Percentiles rank a stretch among this genome's conserved stretches.
Evolutionary conservation across 2,797 vertebrate genomes (phyloP).

Genomic region (Hyperoplus immaculatus): DNA sequence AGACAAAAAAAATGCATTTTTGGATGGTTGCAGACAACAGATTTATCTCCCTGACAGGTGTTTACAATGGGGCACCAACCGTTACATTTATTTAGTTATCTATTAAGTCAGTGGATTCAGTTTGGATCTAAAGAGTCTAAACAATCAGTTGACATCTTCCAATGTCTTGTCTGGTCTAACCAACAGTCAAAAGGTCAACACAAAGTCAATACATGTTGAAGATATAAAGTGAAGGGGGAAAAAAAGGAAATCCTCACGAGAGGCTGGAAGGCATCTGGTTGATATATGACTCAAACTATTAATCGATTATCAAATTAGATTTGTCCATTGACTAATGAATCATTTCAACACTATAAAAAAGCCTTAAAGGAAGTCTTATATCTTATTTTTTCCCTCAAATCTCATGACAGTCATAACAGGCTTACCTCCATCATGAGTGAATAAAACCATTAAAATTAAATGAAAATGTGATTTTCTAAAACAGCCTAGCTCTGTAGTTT

Average conservation of each 20-base stretch:
- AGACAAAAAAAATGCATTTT: slow-evolving; percentile 2
- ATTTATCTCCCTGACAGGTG: slow-evolving; percentile 36
- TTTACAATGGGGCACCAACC: neutral
- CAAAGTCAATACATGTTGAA: neutral
- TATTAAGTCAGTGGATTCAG: neutral
- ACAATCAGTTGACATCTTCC: neutral
- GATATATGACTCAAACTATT: neutral
- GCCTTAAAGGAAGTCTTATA: neutral
- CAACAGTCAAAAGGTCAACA: slow-evolving; percentile 1
- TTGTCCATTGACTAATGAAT: neutral
- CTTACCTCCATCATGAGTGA: neutral
- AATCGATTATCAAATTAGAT: neutral
- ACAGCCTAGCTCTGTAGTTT: neutral
- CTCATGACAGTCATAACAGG: neutral
- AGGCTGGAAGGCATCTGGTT: neutral
- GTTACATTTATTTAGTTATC: neutral
- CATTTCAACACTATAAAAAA: neutral
- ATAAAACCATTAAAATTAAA: neutral
- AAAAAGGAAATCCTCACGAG: neutral
- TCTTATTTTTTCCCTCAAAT: neutral
- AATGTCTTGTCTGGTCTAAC: neutral
- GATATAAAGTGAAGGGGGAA: neutral
- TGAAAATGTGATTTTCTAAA: neutral
- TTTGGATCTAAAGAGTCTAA: neutral
- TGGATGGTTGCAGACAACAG: slow-evolving; percentile 11